Conservation (phyloP, 2,797 vertebrate species). For the Neostethus bicornis region DNA sequence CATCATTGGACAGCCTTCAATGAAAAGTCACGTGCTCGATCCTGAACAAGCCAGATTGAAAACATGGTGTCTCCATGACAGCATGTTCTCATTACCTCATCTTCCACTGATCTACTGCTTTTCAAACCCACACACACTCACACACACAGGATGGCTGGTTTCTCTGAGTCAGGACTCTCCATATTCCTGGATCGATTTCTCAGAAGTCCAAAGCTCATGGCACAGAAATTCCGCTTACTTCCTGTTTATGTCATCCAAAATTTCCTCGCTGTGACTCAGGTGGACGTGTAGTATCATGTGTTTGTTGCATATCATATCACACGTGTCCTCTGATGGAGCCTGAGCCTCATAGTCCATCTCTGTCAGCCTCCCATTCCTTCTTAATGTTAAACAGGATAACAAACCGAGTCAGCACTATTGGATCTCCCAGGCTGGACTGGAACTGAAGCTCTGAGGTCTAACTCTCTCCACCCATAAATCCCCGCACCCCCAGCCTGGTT, state of each 20-base stretch:
- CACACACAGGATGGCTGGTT: conserved; percentile 44
- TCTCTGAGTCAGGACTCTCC: conserved; percentile 76
- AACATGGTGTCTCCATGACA: conserved; percentile 11
- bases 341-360: conserved; percentile 22
- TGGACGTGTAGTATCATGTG: conserved; percentile 51
- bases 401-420: conserved; percentile 67
- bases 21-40: conserved; percentile 27
- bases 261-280: conserved; percentile 41
- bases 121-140: conserved; percentile 19
- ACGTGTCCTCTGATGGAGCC: conserved; percentile 44
- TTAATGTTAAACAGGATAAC: conserved; percentile 58
- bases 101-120: conserved; percentile 16
- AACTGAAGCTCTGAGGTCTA: conserved; percentile 55
- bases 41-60: conserved; percentile 15
- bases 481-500: conserved; percentile 53
- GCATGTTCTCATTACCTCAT: conserved; percentile 12
- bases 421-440: conserved; percentile 50
- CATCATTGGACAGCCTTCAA: conserved; percentile 35
- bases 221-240: conserved; percentile 52
- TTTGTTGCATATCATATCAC: conserved; percentile 56
- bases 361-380: conserved; percentile 32
- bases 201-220: conserved; percentile 66
- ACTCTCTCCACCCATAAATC: conserved; percentile 55
- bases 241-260: conserved; percentile 67
- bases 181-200: conserved; percentile 69